Conservation (phyloP, 2,113 vertebrate genomes). For the Corythornis madagascariensis region DNA sequence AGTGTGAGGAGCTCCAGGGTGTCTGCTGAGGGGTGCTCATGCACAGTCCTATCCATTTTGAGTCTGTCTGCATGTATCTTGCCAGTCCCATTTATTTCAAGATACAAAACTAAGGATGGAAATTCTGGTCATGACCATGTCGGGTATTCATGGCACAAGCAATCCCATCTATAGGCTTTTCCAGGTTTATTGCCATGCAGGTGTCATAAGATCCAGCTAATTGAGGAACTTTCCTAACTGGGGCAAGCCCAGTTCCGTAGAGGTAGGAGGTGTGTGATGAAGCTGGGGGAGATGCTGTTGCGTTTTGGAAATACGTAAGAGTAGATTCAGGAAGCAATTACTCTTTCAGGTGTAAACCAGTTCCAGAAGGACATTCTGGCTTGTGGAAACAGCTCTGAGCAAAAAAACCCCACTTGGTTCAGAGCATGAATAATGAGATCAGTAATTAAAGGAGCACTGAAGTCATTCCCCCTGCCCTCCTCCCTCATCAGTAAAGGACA, state of each 20-base stretch:
- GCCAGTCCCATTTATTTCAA: background rate
- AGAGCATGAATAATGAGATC: conserved; percentile 47
- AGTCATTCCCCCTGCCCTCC: conserved; percentile 30
- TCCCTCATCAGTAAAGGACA: conserved; percentile 14
- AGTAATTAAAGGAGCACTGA: conserved; percentile 36
- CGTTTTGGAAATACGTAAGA: background rate
- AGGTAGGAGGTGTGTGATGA: background rate
- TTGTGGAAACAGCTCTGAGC: conserved; percentile 32
- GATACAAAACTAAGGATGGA: background rate
- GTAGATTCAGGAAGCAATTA: conserved; percentile 30
- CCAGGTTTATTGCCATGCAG: background rate
- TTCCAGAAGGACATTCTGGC: conserved; percentile 38
- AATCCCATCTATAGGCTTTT: background rate
- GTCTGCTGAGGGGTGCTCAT: background rate
- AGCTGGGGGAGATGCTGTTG: background rate
- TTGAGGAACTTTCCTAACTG: background rate
- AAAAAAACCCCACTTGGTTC: background rate
- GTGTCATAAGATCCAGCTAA: background rate
- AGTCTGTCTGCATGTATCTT: background rate
- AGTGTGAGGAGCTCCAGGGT: background rate
- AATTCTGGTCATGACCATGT: background rate
- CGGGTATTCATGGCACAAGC: background rate
- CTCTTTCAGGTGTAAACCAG: conserved; percentile 49
- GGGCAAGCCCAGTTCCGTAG: background rate
- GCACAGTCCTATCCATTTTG: background rate